phyloP scores from a whole-genome alignment of 2,888 invertebrate species.

The Pandemis corylana region DNA sequence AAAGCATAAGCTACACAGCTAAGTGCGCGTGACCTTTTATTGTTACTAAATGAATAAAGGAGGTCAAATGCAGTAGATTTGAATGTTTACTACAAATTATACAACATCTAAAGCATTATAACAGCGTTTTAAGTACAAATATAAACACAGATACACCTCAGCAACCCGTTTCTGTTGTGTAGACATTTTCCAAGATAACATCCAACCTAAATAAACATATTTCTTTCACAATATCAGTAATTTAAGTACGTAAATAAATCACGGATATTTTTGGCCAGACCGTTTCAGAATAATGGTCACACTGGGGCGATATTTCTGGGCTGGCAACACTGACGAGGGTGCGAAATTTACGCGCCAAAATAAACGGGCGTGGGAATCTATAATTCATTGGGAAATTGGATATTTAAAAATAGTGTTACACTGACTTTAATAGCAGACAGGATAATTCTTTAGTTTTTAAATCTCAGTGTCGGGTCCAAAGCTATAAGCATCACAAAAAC shows the following conservation, averaged over 20 bases:
- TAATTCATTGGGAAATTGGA: slow-evolving; percentile 47
- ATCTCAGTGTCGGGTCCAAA: background rate
- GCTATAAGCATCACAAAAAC: no score
- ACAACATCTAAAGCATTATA: slow-evolving; percentile 11
- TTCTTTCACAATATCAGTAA: slow-evolving; percentile 19
- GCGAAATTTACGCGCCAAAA: slow-evolving; percentile 46
- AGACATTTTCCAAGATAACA: background rate
- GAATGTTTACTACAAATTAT: slow-evolving; percentile 25
- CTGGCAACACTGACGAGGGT: slow-evolving; percentile 48
- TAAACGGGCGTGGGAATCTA: slow-evolving; percentile 48
- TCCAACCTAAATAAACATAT: slow-evolving; percentile 1
- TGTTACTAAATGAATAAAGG: slow-evolving; percentile 35
- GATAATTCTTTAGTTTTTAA: background rate
- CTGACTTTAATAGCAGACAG: background rate
- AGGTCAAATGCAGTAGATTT: slow-evolving; percentile 34
- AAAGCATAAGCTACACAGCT: slow-evolving; percentile 13
- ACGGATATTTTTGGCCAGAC: slow-evolving; percentile 33
- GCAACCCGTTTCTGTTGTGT: background rate
- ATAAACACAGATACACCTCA: background rate
- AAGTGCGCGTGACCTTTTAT: slow-evolving; percentile 31
- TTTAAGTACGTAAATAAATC: slow-evolving; percentile 31
- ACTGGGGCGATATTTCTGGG: slow-evolving; percentile 41
- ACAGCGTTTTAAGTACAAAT: background rate
- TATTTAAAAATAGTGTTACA: slow-evolving; percentile 20
- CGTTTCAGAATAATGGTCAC: slow-evolving; percentile 39